Percentiles rank a stretch among this genome's conserved stretches.
Evolutionary conservation across 2,888 invertebrate species (phyloP).

Genomic region (Boloria euphrosyne): DNA sequence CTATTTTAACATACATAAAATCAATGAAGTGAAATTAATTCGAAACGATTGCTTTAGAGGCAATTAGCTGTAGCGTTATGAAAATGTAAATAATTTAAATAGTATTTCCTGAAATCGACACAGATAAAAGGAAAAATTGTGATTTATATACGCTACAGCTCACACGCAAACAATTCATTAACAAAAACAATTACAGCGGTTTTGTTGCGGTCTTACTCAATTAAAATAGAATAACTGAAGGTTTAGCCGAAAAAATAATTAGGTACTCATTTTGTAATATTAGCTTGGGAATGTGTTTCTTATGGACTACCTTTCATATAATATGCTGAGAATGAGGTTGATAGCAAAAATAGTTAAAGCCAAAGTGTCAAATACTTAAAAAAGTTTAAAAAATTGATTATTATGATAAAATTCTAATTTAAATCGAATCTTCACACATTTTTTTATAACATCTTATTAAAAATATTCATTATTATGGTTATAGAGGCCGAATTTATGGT

Average conservation of each 20-base stretch:
- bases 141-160: slow-evolving; percentile 24
- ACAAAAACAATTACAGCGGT: slow-evolving; percentile 42
- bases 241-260: neutral
- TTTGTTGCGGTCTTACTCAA: slow-evolving; percentile 35
- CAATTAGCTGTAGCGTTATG: slow-evolving; percentile 12
- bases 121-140: slow-evolving; percentile 20
- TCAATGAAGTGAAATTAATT: neutral
- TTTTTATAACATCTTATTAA: too few relatives aligned
- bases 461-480: too few relatives aligned
- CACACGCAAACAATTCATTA: slow-evolving; percentile 39
- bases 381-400: too few relatives aligned
- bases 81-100: slow-evolving; percentile 9
- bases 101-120: slow-evolving; percentile 22
- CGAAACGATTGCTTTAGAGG: neutral
- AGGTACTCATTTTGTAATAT: too few relatives aligned
- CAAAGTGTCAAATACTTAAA: too few relatives aligned
- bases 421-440: too few relatives aligned
- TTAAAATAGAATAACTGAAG: slow-evolving; percentile 34
- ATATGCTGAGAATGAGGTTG: too few relatives aligned
- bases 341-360: too few relatives aligned
- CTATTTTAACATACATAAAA: neutral
- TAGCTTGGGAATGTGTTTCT: too few relatives aligned
- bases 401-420: too few relatives aligned
- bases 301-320: too few relatives aligned
- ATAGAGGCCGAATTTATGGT: too few relatives aligned